These are phyloP conservation scores for Xestia sexstrigata DNA, from an alignment of 2,888 invertebrate genomes.

Conservation along the genomic window DNA sequence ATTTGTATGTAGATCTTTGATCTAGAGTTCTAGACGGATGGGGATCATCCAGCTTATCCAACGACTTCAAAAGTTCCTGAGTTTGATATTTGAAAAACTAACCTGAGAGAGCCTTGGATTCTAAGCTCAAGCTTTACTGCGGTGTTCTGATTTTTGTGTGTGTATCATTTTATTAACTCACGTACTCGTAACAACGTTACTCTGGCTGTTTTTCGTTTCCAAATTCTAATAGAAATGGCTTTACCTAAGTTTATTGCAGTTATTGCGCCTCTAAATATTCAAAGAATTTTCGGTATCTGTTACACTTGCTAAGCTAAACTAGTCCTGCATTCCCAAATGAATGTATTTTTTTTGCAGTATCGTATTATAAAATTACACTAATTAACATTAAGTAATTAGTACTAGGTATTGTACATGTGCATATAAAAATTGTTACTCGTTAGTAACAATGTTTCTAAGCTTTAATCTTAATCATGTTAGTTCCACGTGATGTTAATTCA, in stretches of 20 bases:
- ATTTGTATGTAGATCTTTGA: neutral
- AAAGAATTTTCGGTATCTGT: neutral
- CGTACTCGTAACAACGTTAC: neutral
- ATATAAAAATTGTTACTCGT: neutral
- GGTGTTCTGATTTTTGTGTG: neutral
- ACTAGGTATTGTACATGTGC: neutral
- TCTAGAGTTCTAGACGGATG: neutral
- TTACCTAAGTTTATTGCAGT: too few relatives aligned
- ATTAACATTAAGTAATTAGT: constrained; percentile 17
- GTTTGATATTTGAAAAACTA: neutral
- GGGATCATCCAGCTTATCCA: neutral
- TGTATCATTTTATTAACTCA: neutral
- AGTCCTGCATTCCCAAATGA: neutral
- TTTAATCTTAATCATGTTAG: constrained; percentile 25
- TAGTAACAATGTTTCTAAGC: neutral
- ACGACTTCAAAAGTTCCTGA: neutral
- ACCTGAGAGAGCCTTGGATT: neutral
- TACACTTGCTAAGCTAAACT: neutral
- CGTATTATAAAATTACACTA: neutral
- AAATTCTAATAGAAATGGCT: neutral
- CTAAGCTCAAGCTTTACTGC: neutral
- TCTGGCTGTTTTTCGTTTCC: neutral
- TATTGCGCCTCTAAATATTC: rapidly evolving
- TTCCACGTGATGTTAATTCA: constrained; percentile 39
- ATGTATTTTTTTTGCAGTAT: neutral